Evolutionary conservation across 1,140 invertebrate genomes (phyloP), one percentile per base, ranked within the genome.

Genomic region (Neuroterus valhalla): DNA sequence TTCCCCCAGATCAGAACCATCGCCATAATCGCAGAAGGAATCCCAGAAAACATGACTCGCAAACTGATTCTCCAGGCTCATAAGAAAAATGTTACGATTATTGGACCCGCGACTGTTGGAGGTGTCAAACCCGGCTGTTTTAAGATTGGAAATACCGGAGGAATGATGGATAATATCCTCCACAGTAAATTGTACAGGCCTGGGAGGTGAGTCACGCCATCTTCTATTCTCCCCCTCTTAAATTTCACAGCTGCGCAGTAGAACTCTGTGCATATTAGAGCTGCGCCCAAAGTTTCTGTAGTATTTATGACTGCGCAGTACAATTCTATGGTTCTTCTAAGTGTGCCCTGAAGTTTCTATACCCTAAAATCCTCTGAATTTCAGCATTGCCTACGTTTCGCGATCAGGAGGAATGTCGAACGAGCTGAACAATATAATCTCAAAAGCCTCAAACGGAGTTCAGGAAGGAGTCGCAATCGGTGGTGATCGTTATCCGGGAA

Each of bases 321-420:
- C 4, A 4, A 6, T 38, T 5, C 31, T 38, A 38, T 2, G 8
- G 8, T 6, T 2, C 1, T 38, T 5, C 8, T 6, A 38, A 38
- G 1, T 38, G 3, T 6, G 31, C 31, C 4, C 31, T 38, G 0
- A 4, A 3, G 31, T 2, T 31, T 38, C 8, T 38, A 5, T 38
- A 6, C 2, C 31, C 31, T 14, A 76, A 70, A 43, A 46, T 26
- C 81, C 14, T 10, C 48, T 45, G 23, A 84, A 85, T 89, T 91
- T 46, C 84, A 98, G 97, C 89, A 96, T 99, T 55, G 98, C 98
- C 0, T 99, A 99, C 86, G 98, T 99, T 6, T 99, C 98, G 0
- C 93, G 98, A 68, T 99, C 98, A 1, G 98, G 98, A 67, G 98
- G 98, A 19, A 99, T 99, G 98, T 99, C 97, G 4, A 99, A 99